A percentile compares a stretch with the other conserved stretches of the same genome.
Conservation (phyloP, 2,797 vertebrate genomes). For the Eurystomus glaucurus region DNA sequence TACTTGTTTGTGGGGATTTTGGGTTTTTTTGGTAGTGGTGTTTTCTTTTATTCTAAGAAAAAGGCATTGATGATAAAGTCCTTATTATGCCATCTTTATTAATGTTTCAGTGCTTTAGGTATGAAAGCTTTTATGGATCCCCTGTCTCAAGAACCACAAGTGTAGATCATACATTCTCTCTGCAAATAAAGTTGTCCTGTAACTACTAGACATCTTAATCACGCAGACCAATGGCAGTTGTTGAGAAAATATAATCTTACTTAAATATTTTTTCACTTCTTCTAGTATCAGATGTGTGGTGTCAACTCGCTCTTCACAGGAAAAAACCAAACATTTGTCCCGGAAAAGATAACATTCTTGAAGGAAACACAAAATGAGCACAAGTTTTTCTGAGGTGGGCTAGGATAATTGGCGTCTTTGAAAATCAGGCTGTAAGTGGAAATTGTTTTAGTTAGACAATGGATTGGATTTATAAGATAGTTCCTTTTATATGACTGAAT, state of each 20-base stretch:
- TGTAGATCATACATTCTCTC: rapidly evolving
- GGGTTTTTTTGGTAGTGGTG: too few relatives aligned
- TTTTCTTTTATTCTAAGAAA: background rate
- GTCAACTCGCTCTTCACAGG: background rate
- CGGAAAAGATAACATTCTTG: background rate
- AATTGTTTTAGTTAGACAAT: constrained; percentile 29
- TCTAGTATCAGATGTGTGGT: background rate
- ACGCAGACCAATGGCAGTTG: rapidly evolving
- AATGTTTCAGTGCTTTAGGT: background rate
- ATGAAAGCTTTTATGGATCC: background rate
- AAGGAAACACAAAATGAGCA: constrained; percentile 11
- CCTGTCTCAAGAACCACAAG: background rate
- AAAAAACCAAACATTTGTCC: background rate
- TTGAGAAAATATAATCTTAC: background rate
- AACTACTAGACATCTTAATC: background rate
- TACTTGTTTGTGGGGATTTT: background rate
- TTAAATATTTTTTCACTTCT: background rate
- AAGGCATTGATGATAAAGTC: background rate
- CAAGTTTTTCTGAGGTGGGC: background rate
- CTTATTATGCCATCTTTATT: background rate
- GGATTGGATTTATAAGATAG: constrained; percentile 8
- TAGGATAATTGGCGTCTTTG: constrained; percentile 16
- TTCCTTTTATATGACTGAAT: constrained; percentile 20
- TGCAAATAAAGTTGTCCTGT: background rate
- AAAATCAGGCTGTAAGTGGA: constrained; percentile 5